phyloP scores from a whole-genome alignment of 2,113 vertebrate genomes.

The Amphilophus citrinellus region DNA sequence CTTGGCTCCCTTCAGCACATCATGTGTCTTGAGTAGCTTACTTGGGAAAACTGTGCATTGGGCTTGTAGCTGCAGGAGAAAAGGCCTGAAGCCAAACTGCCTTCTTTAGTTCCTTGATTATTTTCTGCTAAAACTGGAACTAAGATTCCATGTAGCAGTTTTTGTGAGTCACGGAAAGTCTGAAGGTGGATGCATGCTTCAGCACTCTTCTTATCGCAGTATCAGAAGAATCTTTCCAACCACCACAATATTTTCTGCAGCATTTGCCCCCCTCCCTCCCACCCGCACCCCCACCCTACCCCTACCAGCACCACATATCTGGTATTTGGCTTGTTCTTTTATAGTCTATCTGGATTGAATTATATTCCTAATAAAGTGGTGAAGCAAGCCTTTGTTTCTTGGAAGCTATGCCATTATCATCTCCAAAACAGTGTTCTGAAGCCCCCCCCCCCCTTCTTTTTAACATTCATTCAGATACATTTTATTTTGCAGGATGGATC shows the following conservation, averaged over 20 bases:
- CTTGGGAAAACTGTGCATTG: conserved; percentile 22
- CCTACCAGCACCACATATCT: neutral
- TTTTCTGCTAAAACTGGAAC: neutral
- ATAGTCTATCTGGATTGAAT: conserved; percentile 22
- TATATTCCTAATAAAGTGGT: conserved; percentile 5
- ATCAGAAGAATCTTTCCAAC: conserved; percentile 20
- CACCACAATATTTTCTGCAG: conserved; percentile 1
- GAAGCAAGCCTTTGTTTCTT: conserved; percentile 34
- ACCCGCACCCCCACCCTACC: too few species aligned
- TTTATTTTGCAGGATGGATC: conserved; percentile 25
- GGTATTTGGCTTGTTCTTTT: conserved; percentile 18
- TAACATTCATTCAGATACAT: conserved; percentile 46
- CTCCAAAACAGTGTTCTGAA: conserved; percentile 22
- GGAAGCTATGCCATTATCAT: conserved; percentile 34
- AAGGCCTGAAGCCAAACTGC: neutral
- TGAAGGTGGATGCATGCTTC: neutral
- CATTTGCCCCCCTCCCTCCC: neutral
- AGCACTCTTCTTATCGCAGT: neutral
- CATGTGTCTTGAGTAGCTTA: conserved; percentile 6
- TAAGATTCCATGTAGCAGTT: neutral
- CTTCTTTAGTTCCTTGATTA: neutral
- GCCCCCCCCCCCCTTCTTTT: conserved; percentile 18
- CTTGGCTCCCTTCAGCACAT: neutral
- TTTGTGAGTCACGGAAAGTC: neutral
- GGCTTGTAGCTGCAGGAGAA: conserved; percentile 7